These are phyloP conservation scores for Beroe forskalii DNA, from an alignment of 37 sponge, comb jelly and placozoan genomes.

Conservation along the genomic window DNA sequence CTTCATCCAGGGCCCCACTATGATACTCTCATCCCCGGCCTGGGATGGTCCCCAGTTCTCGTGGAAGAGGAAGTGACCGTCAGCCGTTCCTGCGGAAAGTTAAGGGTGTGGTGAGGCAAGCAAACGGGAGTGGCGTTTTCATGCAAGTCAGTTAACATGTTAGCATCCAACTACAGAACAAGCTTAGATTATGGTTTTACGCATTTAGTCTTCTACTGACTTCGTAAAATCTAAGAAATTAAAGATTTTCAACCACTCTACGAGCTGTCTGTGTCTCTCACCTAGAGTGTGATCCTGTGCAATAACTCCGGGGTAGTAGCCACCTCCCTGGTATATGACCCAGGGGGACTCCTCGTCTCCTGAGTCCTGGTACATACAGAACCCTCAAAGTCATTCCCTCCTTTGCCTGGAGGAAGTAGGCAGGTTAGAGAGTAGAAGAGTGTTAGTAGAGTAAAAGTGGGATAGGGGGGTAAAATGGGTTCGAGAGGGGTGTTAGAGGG, in stretches of 20 bases:
- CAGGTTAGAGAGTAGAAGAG: no score
- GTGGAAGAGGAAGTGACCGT: conserved; percentile 65
- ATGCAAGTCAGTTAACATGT: no score
- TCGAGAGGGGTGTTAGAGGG: no score
- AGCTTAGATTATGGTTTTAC: no score
- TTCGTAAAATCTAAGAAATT: no score
- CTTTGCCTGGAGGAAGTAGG: conserved; percentile 10
- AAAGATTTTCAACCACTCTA: no score
- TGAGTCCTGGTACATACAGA: conserved; percentile 54
- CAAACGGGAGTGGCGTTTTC: no score
- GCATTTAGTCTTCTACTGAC: no score
- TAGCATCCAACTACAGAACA: no score
- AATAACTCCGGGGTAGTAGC: not conserved
- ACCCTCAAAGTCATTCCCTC: conserved; percentile 37
- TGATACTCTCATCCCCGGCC: not conserved
- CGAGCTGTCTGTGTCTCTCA: no score
- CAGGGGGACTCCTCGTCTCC: conserved; percentile 39
- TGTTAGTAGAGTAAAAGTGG: no score
- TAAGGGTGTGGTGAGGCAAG: not conserved
- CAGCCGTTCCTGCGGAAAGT: conserved; percentile 43
- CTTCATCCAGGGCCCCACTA: conserved; percentile 55
- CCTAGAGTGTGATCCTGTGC: not conserved
- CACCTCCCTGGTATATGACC: conserved; percentile 6
- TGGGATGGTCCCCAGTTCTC: conserved; percentile 62
- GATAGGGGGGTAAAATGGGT: no score